Evolutionary conservation across 2,797 vertebrate species (phyloP).

Genomic region (Vultur gryphus): DNA sequence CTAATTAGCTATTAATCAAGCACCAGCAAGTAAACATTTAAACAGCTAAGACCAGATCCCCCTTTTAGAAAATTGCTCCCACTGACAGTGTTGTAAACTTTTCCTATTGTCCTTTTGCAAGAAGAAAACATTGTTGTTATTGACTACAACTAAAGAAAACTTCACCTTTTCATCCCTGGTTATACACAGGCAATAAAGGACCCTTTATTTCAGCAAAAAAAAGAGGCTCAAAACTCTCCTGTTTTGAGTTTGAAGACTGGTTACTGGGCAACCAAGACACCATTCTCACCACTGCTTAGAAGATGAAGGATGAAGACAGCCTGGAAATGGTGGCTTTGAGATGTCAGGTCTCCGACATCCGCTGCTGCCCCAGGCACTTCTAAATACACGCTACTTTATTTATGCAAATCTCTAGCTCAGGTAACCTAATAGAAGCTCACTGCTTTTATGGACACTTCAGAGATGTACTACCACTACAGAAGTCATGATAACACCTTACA

Average conservation of each 20-base stretch:
- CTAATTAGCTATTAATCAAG: slow-evolving; percentile 47
- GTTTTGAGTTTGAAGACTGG: background rate
- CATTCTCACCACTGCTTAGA: background rate
- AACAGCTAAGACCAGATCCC: slow-evolving; percentile 8
- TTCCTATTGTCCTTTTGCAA: background rate
- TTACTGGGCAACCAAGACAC: background rate
- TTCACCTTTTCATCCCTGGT: background rate
- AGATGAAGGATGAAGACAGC: background rate
- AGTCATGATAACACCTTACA: background rate
- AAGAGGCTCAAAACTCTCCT: background rate
- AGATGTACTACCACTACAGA: background rate
- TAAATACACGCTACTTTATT: background rate
- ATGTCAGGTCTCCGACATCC: background rate
- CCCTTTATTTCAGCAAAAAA: background rate
- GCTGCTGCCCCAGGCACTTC: background rate
- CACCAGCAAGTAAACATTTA: slow-evolving; percentile 4
- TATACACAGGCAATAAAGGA: background rate
- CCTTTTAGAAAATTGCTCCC: background rate
- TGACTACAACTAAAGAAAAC: background rate
- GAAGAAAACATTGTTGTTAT: background rate
- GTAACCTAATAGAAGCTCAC: background rate
- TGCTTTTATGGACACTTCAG: background rate
- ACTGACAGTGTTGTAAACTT: background rate
- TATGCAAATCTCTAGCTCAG: background rate
- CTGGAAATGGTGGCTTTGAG: background rate